Base-by-base conservation (phyloP, 2,797 vertebrate genomes). In the Falco rusticolus region DNA sequence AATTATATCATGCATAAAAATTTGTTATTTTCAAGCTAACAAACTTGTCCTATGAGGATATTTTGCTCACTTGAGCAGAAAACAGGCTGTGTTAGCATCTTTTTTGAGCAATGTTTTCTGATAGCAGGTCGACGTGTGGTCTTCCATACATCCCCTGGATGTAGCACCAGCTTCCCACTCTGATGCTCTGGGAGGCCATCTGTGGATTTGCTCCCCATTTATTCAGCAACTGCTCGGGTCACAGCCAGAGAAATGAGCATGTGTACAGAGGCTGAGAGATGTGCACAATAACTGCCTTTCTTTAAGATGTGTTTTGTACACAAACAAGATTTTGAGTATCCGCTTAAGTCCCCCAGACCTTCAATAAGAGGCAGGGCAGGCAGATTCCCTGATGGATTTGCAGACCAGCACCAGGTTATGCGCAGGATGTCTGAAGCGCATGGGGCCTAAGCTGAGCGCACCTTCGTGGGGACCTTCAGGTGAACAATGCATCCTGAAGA, bases 61-160 rank as follows among this genome's bases (percentile, higher is more conserved):
- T 59, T 45, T 13, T 66, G 96, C 91, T 95, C 87, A 8, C 87
- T 84, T 39, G 95, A 93, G 93, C 94, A 93, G 91, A 92, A 96
- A 92, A 85, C 34, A n/a, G 95, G 89, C 95, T 91, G 87, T 19
- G 93, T 83, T 80, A 77, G 95, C 96, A 94, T 87, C 81, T 94
- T 89, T 82, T 6, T 76, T 33, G 56, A 84, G 88, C 43, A 2
- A 4, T 21, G 64, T 2, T 77, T 61, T 45, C 33, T 0, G 33
- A 3, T 5, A 65, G 70, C 53, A 9, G 71, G 5, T 9, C 0
- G 7, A 29, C 13, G 26, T 22, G 18, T 24, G 69, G 34, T 45
- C 41, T 78, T 84, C 8, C 37, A 2, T 2, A 1, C 77, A 1
- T 9, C 33, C 48, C 75, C 20, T 11, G 87, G 10, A 3, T 2